phyloP scores from a whole-genome alignment of 2,797 vertebrate genomes.

The Enteromius viviparus region DNA sequence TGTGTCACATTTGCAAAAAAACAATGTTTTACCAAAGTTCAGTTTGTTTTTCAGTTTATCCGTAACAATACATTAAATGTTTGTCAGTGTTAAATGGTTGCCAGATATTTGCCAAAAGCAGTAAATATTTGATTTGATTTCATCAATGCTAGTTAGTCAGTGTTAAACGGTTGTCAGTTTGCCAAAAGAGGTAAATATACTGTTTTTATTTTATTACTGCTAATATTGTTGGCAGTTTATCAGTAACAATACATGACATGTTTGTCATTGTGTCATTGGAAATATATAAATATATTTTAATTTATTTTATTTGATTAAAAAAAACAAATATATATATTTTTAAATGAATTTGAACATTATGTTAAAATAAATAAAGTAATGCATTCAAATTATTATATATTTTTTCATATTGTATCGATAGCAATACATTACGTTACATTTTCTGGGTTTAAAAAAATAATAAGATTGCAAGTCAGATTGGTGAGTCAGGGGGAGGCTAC shows the following conservation, averaged over 20 bases:
- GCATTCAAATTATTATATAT: background rate
- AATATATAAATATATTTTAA: background rate
- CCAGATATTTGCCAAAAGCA: too few species aligned
- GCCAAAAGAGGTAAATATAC: too few species aligned
- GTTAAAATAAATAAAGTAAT: background rate
- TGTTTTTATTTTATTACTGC: too few species aligned
- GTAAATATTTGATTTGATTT: too few species aligned
- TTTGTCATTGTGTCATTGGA: too few species aligned
- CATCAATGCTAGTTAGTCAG: too few species aligned
- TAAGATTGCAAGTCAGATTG: constrained; percentile 17
- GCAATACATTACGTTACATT: background rate
- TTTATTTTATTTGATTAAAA: background rate
- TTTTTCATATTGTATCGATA: background rate
- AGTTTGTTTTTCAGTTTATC: background rate
- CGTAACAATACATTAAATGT: background rate
- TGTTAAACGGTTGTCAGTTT: too few species aligned
- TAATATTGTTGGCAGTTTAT: too few species aligned
- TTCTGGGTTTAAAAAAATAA: background rate
- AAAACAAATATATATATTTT: background rate
- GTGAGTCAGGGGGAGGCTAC: constrained; percentile 64
- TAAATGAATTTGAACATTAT: background rate
- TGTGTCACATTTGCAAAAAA: background rate
- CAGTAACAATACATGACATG: too few species aligned
- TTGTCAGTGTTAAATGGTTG: too few species aligned
- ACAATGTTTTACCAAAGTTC: background rate